Evolutionary conservation across 2,797 vertebrate genomes (phyloP), one percentile per base, ranked within the genome.

Genomic region (Xenentodon cancila): DNA sequence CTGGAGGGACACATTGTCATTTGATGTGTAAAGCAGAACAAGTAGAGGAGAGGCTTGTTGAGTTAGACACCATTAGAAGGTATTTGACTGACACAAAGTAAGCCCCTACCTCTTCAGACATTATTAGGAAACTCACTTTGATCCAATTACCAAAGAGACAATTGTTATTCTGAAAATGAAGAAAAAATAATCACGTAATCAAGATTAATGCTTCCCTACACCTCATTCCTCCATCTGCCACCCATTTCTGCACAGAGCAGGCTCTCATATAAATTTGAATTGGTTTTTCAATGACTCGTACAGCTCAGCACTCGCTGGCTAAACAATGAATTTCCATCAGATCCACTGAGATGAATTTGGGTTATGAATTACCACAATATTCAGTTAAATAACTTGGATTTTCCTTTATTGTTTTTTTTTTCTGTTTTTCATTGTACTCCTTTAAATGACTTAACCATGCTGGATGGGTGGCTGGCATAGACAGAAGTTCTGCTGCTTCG

Each of bases 201-300:
- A 92, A 91, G 90, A 93, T 94, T 88, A 93, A 94, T 92, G 88
- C 83, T 81, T 79, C 81, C 78, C 82, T 85, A 81, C 81, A 88
- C 87, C 86, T 92, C 88, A 84, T 91, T 89, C 87, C 83, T 80
- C 85, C 82, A 75, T 75, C 82, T 2, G 9, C 45, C 84, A 60
- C 89, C 84, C 77, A 79, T 79, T 89, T 91, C 87, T 91, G 87
- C 86, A 84, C 68, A 79, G 78, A 91, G 72, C 74, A 59, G 0
- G 62, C 78, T 84, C 90, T 92, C 89, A 90, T 93, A 91, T 91
- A 88, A 90, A 88, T 89, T 85, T 90, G 91, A 93, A 93, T 93
- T 92, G 90, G 89, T 92, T 94, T 94, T 94, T 94, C 90, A 92
- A 93, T 93, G 93, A 94, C 90, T 91, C 72, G 68, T 89, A 86